Conservation (phyloP, 64 coral and sea anemone species). For the Hydrozoanthus tunicans region DNA sequence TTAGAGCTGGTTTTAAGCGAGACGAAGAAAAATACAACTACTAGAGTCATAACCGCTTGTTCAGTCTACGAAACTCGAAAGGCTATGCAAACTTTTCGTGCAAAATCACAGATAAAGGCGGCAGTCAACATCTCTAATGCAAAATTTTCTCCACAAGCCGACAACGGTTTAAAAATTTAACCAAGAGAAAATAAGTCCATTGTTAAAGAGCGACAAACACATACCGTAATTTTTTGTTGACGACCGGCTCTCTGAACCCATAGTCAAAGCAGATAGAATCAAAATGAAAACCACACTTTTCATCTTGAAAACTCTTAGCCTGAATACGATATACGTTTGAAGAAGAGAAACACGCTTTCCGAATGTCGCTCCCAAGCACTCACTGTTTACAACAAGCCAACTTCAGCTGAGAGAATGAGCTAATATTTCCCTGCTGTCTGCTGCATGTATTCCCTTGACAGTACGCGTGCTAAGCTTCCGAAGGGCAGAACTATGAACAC, state of each 20-base stretch:
- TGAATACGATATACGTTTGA: not conserved
- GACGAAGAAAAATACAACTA: no score
- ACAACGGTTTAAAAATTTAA: no score
- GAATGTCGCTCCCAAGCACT: not conserved
- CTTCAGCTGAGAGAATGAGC: not conserved
- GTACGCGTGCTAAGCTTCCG: not conserved
- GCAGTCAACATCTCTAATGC: not conserved
- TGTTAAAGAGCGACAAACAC: not conserved
- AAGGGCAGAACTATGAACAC: not conserved
- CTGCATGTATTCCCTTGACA: constrained; percentile 32
- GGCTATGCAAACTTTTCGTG: not conserved
- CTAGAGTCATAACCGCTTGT: not conserved
- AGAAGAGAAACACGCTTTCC: not conserved
- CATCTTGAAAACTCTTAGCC: not conserved
- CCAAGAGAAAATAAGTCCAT: no score
- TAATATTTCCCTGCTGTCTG: not conserved
- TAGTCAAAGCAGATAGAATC: not conserved
- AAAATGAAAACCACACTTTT: not conserved
- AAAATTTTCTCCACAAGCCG: no score
- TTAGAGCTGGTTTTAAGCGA: no score
- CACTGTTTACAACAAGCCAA: not conserved
- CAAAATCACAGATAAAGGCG: not conserved
- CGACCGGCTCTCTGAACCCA: constrained; percentile 12
- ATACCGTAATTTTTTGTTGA: not conserved
- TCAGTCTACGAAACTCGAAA: not conserved